These are phyloP conservation scores for Atta cephalotes DNA, from an alignment of 1,140 invertebrate genomes.

Conservation along the genomic window DNA sequence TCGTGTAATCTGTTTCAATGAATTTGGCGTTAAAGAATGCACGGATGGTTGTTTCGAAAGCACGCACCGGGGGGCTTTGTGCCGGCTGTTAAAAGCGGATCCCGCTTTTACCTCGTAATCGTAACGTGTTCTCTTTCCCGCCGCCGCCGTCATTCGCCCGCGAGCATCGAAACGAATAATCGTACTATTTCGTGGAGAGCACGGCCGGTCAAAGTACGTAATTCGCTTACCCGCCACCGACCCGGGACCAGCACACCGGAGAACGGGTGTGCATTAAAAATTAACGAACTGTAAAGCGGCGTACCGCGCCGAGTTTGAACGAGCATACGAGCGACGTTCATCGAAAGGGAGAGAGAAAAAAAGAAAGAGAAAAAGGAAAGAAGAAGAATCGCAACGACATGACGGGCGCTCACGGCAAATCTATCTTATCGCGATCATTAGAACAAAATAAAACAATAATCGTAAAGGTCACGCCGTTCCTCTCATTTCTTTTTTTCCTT, in stretches of 20 bases:
- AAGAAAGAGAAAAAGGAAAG: neutral
- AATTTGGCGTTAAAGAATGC: conserved; percentile 61
- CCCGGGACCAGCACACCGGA: conserved; percentile 25
- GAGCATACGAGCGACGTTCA: neutral
- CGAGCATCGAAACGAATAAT: conserved; percentile 61
- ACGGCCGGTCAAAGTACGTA: conserved; percentile 59
- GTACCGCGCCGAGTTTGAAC: conserved; percentile 17
- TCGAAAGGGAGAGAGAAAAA: neutral
- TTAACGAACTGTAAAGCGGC: conserved; percentile 63
- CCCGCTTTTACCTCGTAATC: conserved; percentile 57
- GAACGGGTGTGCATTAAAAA: conserved; percentile 60
- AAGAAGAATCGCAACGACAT: neutral
- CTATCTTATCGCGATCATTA: conserved; percentile 9
- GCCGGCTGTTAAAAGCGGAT: conserved; percentile 53
- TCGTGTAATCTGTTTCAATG: conserved; percentile 54
- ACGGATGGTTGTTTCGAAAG: conserved; percentile 51
- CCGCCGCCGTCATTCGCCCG: neutral
- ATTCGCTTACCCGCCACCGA: conserved; percentile 55
- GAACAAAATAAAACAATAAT: conserved; percentile 32
- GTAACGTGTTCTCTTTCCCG: conserved; percentile 16
- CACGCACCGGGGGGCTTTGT: conserved; percentile 31
- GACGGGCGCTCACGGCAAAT: neutral
- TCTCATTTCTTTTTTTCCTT: neutral
- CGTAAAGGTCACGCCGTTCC: neutral
- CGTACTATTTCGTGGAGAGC: conserved; percentile 59